These are phyloP conservation scores for Acanthisitta chloris DNA, from an alignment of 2,113 vertebrate genomes.

Conservation along the genomic window DNA sequence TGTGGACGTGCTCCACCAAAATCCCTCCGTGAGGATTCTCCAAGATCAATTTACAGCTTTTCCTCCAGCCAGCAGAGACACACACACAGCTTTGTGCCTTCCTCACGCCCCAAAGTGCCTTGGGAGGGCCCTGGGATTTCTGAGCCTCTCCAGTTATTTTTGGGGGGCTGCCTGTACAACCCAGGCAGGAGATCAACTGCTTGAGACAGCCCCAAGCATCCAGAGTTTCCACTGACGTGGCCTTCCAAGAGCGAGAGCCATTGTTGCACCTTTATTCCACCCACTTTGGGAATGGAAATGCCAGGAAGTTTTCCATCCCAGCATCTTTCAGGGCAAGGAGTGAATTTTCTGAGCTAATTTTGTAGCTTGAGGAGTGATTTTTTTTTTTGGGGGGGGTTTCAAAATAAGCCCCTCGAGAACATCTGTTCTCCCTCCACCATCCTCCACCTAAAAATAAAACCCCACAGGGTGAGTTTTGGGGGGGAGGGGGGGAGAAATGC, in stretches of 20 bases:
- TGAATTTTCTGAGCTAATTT: background rate
- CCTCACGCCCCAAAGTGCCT: background rate
- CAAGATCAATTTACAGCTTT: background rate
- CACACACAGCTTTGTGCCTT: background rate
- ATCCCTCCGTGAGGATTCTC: background rate
- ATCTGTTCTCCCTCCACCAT: background rate
- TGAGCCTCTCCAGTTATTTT: background rate
- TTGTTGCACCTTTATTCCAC: accelerated
- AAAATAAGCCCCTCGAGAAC: background rate
- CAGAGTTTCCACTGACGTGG: background rate
- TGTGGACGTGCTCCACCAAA: background rate
- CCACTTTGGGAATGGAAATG: background rate
- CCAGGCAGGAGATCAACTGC: background rate
- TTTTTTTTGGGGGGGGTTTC: too few species aligned
- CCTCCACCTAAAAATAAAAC: slow-evolving; percentile 11
- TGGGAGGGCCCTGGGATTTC: background rate
- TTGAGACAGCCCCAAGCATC: background rate
- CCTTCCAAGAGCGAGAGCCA: background rate
- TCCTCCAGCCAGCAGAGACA: background rate
- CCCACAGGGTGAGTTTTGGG: background rate
- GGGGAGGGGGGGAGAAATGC: background rate
- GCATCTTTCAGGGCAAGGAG: background rate
- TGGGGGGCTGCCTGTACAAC: background rate
- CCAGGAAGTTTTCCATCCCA: background rate
- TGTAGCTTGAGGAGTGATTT: background rate